Conservation (phyloP, 2,888 invertebrate genomes). For the Myopa testacea region DNA sequence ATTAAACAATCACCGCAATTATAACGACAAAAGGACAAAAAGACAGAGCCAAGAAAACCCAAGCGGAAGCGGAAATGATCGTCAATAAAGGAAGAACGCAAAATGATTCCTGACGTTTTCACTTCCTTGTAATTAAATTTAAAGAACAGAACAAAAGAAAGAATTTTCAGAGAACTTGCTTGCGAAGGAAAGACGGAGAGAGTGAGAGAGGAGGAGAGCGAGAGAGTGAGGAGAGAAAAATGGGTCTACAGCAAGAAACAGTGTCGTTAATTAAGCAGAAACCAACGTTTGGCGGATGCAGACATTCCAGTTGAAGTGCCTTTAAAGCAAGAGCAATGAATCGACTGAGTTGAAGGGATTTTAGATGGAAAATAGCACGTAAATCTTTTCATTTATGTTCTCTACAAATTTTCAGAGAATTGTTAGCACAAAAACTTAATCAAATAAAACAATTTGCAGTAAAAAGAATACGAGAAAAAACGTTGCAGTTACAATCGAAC, state of each 20-base stretch:
- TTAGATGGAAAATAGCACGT: too few relatives aligned
- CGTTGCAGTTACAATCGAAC: neutral
- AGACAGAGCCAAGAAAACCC: neutral
- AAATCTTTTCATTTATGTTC: too few relatives aligned
- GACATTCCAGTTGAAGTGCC: neutral
- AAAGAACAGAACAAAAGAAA: conserved; percentile 1
- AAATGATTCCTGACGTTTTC: conserved; percentile 2
- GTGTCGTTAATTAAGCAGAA: neutral
- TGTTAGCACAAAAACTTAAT: too few relatives aligned
- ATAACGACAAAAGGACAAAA: conserved; percentile 36
- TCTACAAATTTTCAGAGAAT: too few relatives aligned
- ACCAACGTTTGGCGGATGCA: neutral
- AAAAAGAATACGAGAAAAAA: too few relatives aligned
- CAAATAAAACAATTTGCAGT: too few relatives aligned
- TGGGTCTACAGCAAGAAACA: neutral
- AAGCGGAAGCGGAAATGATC: conserved; percentile 5
- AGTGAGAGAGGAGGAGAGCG: neutral
- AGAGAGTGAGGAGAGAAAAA: neutral
- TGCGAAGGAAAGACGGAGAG: too few relatives aligned
- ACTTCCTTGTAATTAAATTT: conserved; percentile 24
- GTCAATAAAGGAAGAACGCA: neutral
- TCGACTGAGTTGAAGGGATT: too few relatives aligned
- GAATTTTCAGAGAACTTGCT: neutral
- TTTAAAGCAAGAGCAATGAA: neutral
- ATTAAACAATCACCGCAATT: conserved; percentile 49